Evolutionary conservation across 2,888 invertebrate species (phyloP).

Genomic region (Aporophyla nigra): DNA sequence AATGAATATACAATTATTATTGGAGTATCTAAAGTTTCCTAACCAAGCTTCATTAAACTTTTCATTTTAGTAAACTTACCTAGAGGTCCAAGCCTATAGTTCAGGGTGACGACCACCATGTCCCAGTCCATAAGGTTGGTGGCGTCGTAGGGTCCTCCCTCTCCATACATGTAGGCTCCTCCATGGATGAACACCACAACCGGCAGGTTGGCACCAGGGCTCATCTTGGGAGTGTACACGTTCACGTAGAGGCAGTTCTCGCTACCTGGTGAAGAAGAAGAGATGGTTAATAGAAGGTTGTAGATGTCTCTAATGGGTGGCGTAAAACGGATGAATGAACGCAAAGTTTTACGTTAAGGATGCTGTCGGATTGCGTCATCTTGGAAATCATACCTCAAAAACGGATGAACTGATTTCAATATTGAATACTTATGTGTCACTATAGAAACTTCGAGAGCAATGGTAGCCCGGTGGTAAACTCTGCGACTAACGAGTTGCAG

Average conservation of each 20-base stretch:
- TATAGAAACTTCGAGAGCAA: no score
- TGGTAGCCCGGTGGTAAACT: no score
- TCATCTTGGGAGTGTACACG: constrained; percentile 90
- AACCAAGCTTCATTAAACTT: neutral
- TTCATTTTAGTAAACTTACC: constrained; percentile 82
- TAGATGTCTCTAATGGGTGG: no score
- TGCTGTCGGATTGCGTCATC: no score
- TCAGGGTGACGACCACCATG: constrained; percentile 92
- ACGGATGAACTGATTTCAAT: neutral
- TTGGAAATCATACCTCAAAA: neutral
- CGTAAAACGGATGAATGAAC: no score
- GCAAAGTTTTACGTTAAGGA: no score
- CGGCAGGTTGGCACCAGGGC: constrained; percentile 86
- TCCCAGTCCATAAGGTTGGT: constrained; percentile 92
- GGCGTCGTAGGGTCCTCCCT: constrained; percentile 89
- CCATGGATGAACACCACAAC: constrained; percentile 93
- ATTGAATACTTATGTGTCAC: neutral
- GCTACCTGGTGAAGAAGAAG: constrained; percentile 82
- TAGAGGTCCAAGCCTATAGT: constrained; percentile 93
- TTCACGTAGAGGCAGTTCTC: constrained; percentile 93
- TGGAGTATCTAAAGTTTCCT: neutral
- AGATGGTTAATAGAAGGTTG: neutral
- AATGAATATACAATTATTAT: no score
- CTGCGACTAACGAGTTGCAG: no score
- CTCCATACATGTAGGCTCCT: constrained; percentile 93